A percentile compares a stretch with the other conserved stretches of the same genome.
Conservation (phyloP, 2,113 vertebrate species). For the Cyanoliseus patagonus region DNA sequence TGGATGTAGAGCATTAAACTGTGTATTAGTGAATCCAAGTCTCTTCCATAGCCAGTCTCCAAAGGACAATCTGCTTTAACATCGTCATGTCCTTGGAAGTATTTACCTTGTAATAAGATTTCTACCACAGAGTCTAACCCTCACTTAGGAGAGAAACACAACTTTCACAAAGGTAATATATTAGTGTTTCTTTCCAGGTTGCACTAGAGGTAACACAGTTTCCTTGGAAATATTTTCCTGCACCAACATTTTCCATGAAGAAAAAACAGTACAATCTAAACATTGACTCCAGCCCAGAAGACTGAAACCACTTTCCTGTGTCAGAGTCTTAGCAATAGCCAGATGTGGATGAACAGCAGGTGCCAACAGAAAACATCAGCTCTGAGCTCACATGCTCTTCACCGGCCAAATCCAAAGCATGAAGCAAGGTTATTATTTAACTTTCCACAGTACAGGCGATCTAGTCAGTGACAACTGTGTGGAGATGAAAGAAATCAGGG, state of each 20-base stretch:
- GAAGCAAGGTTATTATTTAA: neutral
- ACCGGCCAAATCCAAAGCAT: neutral
- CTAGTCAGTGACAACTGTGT: neutral
- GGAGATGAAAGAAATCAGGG: neutral
- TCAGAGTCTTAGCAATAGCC: conserved; percentile 32
- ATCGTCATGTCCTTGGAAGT: neutral
- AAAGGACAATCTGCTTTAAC: neutral
- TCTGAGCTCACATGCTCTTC: conserved; percentile 15
- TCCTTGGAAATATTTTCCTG: neutral
- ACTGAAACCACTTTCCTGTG: conserved; percentile 24
- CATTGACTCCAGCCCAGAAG: neutral
- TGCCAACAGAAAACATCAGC: conserved; percentile 45
- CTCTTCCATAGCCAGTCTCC: neutral
- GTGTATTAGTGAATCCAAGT: neutral
- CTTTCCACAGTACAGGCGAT: neutral
- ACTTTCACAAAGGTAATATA: neutral
- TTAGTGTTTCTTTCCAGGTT: neutral
- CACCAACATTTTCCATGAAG: neutral
- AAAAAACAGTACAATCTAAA: conserved; percentile 24
- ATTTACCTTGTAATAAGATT: neutral
- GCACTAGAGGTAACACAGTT: neutral
- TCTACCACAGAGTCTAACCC: neutral
- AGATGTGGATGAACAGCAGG: conserved; percentile 28
- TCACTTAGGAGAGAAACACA: neutral
- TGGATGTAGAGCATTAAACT: conserved; percentile 31